A percentile compares a stretch with the other conserved stretches of the same genome.
phyloP scores from a whole-genome alignment of 2,113 vertebrate genomes.

The Pavo muticus region DNA sequence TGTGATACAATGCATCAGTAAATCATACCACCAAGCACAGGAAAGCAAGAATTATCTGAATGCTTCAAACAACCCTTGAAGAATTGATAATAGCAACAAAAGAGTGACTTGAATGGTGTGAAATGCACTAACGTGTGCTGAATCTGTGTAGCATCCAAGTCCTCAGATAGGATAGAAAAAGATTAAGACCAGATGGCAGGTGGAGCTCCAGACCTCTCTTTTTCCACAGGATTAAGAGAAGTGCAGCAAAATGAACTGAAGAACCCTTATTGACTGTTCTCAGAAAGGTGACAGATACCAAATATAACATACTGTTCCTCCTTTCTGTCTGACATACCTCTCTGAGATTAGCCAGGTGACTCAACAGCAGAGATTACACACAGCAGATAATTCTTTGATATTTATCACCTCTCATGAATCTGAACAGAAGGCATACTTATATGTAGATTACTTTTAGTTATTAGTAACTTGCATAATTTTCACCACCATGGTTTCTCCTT shows the following conservation, averaged over 20 bases:
- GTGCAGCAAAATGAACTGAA: slow-evolving; percentile 41
- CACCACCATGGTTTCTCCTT: slow-evolving; percentile 53
- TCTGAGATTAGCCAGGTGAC: slow-evolving; percentile 8
- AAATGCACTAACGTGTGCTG: slow-evolving; percentile 51
- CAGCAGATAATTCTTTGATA: slow-evolving; percentile 31
- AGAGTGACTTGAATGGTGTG: slow-evolving; percentile 64
- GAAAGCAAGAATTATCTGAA: slow-evolving; percentile 42
- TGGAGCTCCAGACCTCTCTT: slow-evolving; percentile 50
- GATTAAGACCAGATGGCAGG: slow-evolving; percentile 64
- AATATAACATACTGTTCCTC: neutral
- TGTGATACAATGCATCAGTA: slow-evolving; percentile 33
- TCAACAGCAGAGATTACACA: slow-evolving; percentile 41
- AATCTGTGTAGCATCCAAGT: neutral
- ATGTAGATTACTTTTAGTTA: slow-evolving; percentile 8
- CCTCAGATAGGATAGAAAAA: slow-evolving; percentile 33
- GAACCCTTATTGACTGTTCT: slow-evolving; percentile 19
- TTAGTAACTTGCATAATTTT: slow-evolving; percentile 27
- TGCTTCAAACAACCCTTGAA: slow-evolving; percentile 25
- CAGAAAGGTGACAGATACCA: neutral
- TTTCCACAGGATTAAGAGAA: slow-evolving; percentile 61
- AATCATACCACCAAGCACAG: slow-evolving; percentile 64
- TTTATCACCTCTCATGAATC: slow-evolving; percentile 36
- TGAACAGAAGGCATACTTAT: slow-evolving; percentile 42
- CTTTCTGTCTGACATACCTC: slow-evolving; percentile 36
- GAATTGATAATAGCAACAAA: slow-evolving; percentile 38